Conservation (phyloP, 2,797 vertebrate genomes). For the Sebastes vulpes region DNA sequence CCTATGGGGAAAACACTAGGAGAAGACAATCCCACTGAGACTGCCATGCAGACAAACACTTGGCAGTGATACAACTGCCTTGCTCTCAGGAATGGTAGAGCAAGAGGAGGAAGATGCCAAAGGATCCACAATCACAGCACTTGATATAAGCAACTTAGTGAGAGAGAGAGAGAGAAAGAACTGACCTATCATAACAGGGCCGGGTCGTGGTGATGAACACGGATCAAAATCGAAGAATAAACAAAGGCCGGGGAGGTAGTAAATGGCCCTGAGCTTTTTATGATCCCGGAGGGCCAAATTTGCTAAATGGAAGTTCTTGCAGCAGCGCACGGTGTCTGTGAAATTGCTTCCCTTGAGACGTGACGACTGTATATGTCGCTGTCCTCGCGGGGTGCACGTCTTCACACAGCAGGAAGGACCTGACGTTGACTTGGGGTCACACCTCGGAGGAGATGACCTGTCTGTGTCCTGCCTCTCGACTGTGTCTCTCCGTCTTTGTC, state of each 20-base stretch:
- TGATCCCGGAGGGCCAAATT: conserved; percentile 60
- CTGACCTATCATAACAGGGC: conserved; percentile 26
- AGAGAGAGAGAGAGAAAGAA: conserved; percentile 19
- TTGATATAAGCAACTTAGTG: background rate
- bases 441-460: conserved; percentile 55
- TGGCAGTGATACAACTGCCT: conserved; percentile 4
- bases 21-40: conserved; percentile 23
- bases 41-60: conserved; percentile 23
- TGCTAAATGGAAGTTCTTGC: conserved; percentile 56
- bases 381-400: conserved; percentile 59
- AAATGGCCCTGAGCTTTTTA: conserved; percentile 41
- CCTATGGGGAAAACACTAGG: conserved; percentile 9
- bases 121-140: background rate
- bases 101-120: background rate
- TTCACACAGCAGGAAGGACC: conserved; percentile 65
- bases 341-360: conserved; percentile 77
- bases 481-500: conserved; percentile 16
- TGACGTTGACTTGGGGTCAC: conserved; percentile 59
- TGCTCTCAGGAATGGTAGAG: background rate
- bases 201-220: conserved; percentile 27
- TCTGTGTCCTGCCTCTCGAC: conserved; percentile 36
- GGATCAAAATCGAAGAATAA: conserved; percentile 36
- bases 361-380: conserved; percentile 67
- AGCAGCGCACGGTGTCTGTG: conserved; percentile 45
- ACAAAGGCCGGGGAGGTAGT: conserved; percentile 23